Base-by-base conservation (phyloP, 1,140 invertebrate genomes). In the Scylla paramamosain region DNA sequence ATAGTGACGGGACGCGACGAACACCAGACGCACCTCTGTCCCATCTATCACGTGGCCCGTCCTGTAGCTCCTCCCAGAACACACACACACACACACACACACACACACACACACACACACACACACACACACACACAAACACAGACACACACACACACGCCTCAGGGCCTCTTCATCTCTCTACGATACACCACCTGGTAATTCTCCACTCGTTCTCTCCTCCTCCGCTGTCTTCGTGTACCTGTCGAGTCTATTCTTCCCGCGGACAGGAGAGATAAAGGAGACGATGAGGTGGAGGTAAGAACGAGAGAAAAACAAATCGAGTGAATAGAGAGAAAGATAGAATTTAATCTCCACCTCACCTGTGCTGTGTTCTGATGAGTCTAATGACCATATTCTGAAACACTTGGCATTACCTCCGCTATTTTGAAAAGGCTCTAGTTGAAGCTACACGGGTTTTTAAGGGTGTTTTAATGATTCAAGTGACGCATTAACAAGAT, bases 221-320 rank as follows among this genome's bases (percentile, higher is more conserved):
- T 90, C 16, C 48, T 52, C 88, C 39, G 31, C 25, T 45, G 39
- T 46, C 28, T 52, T 90, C 48, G 88, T 52, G 67, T 77, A 77
- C 20, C 25, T 77, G 67, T n/a, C 67, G 20, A 77, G 67, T 25
- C 67, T 77, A 77, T 77, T 77, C 67, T 77, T 77, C 25, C 12
- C 4, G 12, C 20, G n/a, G 67, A 77, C 67, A 77, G 4, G 67
- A 77, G 67, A n/a, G n/a, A 77, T 6, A 77, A 77, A 77, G 8
- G 20, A 29, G 12, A 46, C 31, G 88, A 46, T 10, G 88, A 90
- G 88, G 88, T n/a, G 48, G 88, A 90, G 32, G 87, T 12, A 89
- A 8, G 31, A 89, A 10, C 28, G 31, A 29, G 87, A 89, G 87
- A 29, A 90, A 32, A 32, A 46, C 14, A 32, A 48, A 32, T 39